Evolutionary conservation across 2,113 vertebrate species (phyloP).

Genomic region (Phocoena phocoena): DNA sequence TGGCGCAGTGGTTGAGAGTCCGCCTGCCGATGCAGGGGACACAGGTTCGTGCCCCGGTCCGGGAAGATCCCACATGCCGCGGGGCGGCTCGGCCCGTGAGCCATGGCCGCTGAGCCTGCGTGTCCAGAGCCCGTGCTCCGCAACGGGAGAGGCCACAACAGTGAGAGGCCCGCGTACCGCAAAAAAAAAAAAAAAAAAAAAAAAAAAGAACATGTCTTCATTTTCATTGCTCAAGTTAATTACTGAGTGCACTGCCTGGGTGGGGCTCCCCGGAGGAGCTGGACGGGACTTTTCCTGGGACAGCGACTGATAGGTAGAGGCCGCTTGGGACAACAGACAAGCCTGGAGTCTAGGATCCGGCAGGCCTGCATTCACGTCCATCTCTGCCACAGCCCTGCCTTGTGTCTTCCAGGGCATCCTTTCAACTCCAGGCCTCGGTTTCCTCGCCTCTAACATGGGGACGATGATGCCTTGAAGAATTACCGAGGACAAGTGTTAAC

Average conservation of each 20-base stretch:
- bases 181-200: no score
- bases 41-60: no score
- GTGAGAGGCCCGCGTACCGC: no score
- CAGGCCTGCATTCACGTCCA: not conserved
- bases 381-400: rapidly evolving
- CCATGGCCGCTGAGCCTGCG: no score
- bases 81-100: no score
- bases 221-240: not conserved
- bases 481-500: rapidly evolving
- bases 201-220: not conserved
- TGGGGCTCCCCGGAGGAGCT: not conserved
- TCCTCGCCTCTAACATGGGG: not conserved
- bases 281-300: not conserved
- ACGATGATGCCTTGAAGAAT: not conserved
- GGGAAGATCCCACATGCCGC: no score
- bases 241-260: rapidly evolving
- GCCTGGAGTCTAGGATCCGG: rapidly evolving
- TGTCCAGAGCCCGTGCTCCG: no score
- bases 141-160: no score
- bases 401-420: not conserved
- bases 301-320: rapidly evolving
- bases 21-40: no score
- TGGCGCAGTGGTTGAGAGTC: no score
- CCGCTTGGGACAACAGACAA: rapidly evolving
- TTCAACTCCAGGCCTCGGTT: not conserved